Conservation (phyloP, 2,888 invertebrate species). For the Eurytoma californica region DNA sequence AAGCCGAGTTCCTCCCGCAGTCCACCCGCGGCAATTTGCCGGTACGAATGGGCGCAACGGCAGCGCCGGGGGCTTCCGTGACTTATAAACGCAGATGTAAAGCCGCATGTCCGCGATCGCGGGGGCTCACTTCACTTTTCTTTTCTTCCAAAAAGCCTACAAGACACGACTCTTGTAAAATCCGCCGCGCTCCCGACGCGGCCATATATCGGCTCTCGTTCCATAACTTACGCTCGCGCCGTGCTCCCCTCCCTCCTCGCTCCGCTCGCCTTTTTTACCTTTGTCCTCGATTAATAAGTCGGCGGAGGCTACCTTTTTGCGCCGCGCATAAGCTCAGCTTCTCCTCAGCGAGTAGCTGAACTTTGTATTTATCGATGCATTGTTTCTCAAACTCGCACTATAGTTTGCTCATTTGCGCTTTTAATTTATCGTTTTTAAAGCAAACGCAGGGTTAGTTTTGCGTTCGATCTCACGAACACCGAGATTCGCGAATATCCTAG, state of each 20-base stretch:
- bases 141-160: slow-evolving; percentile 58
- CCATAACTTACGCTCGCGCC: slow-evolving; percentile 46
- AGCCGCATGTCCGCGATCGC: slow-evolving; percentile 51
- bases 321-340: not conserved
- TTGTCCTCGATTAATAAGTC: slow-evolving; percentile 24
- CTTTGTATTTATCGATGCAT: not conserved
- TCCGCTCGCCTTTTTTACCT: slow-evolving; percentile 6
- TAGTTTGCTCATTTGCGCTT: no score
- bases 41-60: slow-evolving; percentile 47
- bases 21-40: slow-evolving; percentile 61
- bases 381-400: not conserved
- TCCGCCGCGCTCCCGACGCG: slow-evolving; percentile 12
- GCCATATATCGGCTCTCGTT: slow-evolving; percentile 48
- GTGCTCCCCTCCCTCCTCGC: not conserved
- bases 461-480: no score
- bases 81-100: slow-evolving; percentile 66
- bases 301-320: not conserved
- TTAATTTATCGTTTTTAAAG: no score
- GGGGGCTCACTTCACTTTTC: slow-evolving; percentile 55
- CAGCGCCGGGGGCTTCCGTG: slow-evolving; percentile 64
- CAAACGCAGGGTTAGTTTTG: no score
- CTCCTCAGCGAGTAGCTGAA: not conserved
- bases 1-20: slow-evolving; percentile 4
- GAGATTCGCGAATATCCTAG: no score
- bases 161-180: slow-evolving; percentile 53